Conservation (phyloP, 2,888 invertebrate genomes). For the Heliconius charithonia region DNA sequence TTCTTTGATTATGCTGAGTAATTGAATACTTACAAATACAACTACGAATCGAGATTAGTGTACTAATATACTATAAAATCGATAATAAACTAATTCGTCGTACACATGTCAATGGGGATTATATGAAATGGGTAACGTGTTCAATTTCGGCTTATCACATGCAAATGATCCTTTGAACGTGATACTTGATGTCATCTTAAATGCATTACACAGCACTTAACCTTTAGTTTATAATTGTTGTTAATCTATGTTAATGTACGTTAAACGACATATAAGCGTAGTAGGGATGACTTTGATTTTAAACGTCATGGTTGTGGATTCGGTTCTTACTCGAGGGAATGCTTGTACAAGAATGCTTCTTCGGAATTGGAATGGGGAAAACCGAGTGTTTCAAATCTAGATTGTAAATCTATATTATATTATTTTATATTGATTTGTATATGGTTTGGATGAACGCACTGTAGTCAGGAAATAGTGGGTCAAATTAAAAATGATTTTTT, state of each 20-base stretch:
- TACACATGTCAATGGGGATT: slow-evolving; percentile 19
- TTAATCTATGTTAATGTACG: too few species aligned
- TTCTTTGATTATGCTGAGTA: too few species aligned
- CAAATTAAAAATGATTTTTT: too few species aligned
- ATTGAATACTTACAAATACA: neutral
- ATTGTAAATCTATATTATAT: too few species aligned
- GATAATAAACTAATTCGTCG: slow-evolving; percentile 16
- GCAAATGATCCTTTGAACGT: slow-evolving; percentile 11
- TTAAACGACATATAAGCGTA: neutral
- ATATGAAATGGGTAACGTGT: neutral
- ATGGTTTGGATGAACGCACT: too few species aligned
- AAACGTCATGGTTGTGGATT: neutral
- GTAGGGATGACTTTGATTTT: neutral
- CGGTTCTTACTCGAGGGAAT: neutral
- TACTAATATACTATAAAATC: neutral
- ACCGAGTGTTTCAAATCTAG: too few species aligned
- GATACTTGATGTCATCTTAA: slow-evolving; percentile 4
- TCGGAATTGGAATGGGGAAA: too few species aligned
- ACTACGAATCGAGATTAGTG: neutral
- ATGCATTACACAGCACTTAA: slow-evolving; percentile 11
- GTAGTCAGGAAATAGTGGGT: too few species aligned
- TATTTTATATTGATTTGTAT: too few species aligned
- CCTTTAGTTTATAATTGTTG: neutral
- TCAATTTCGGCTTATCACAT: slow-evolving; percentile 4
- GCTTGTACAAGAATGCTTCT: too few species aligned